A percentile compares a stretch with the other conserved stretches of the same genome.
Conservation (phyloP, 2,888 invertebrate genomes). For the Helicoverpa assulta region DNA sequence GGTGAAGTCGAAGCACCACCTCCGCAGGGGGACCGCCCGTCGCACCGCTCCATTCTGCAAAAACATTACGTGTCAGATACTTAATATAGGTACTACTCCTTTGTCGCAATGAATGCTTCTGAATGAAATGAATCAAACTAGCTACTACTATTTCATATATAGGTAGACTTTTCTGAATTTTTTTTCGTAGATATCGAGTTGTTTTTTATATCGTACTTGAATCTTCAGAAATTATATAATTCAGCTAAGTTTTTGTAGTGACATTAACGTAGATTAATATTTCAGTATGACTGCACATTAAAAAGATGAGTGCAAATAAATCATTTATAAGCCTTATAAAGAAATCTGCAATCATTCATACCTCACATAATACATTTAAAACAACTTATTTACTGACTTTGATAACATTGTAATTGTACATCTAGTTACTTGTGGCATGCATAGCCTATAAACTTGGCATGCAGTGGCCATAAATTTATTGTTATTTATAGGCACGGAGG, state of each 20-base stretch:
- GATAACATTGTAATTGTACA: conserved; percentile 35
- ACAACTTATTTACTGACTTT: conserved; percentile 27
- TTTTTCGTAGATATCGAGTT: no score
- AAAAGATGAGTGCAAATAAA: neutral
- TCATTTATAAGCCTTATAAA: neutral
- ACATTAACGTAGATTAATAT: no score
- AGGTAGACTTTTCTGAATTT: no score
- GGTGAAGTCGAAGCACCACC: conserved; percentile 83
- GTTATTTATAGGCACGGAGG: conserved; percentile 47
- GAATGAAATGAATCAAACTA: no score
- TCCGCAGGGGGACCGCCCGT: conserved; percentile 87
- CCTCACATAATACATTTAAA: conserved; percentile 23
- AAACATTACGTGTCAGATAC: conserved; percentile 4
- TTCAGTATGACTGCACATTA: no score
- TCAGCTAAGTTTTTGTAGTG: no score
- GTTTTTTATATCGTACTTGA: no score
- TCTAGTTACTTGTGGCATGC: conserved; percentile 47
- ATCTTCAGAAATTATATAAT: no score
- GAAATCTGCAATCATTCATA: neutral
- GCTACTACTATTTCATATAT: no score
- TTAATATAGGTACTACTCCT: no score
- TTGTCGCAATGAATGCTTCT: no score
- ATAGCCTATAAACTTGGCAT: conserved; percentile 52
- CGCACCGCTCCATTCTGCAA: conserved; percentile 85
- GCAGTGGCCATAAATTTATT: conserved; percentile 52